Conservation (phyloP, 2,888 invertebrate genomes). For the Stegana nigrithorax region DNA sequence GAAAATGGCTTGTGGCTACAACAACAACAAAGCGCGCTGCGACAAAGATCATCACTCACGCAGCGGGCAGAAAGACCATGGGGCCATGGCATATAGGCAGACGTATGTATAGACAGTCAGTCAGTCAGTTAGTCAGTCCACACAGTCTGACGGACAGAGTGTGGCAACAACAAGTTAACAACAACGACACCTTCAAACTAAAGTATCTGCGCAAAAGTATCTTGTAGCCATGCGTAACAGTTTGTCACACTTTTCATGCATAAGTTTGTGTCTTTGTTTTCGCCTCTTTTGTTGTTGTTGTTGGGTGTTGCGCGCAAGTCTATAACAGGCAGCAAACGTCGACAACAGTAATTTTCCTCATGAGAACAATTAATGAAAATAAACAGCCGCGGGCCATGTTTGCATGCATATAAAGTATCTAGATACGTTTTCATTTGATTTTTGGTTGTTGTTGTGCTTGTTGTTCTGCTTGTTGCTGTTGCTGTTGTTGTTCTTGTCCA, state of each 20-base stretch:
- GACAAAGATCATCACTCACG: conserved; percentile 63
- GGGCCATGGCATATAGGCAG: too few relatives aligned
- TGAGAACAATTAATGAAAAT: conserved; percentile 62
- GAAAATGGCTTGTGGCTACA: conserved; percentile 14
- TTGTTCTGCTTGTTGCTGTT: too few relatives aligned
- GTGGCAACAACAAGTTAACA: conserved; percentile 34
- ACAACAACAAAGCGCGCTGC: conserved; percentile 32
- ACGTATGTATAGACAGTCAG: neutral
- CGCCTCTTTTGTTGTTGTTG: conserved; percentile 28
- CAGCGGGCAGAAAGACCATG: conserved; percentile 64
- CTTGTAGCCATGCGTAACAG: conserved; percentile 60
- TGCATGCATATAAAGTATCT: conserved; percentile 29
- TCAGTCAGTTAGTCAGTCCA: neutral
- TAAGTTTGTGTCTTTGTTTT: conserved; percentile 41
- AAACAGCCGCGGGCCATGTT: conserved; percentile 54
- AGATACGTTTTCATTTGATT: conserved; percentile 35
- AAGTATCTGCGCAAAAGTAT: conserved; percentile 49
- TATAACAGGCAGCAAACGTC: too few relatives aligned
- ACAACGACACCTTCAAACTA: conserved; percentile 1
- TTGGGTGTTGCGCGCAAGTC: conserved; percentile 10
- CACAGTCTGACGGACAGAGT: neutral
- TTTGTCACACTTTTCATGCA: conserved; percentile 61
- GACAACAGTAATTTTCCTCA: conserved; percentile 43
- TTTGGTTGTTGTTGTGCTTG: too few relatives aligned
- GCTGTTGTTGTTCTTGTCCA: too few relatives aligned